Evolutionary conservation across 2,888 invertebrate genomes (phyloP).

Genomic region (Dolichopus griseipennis): DNA sequence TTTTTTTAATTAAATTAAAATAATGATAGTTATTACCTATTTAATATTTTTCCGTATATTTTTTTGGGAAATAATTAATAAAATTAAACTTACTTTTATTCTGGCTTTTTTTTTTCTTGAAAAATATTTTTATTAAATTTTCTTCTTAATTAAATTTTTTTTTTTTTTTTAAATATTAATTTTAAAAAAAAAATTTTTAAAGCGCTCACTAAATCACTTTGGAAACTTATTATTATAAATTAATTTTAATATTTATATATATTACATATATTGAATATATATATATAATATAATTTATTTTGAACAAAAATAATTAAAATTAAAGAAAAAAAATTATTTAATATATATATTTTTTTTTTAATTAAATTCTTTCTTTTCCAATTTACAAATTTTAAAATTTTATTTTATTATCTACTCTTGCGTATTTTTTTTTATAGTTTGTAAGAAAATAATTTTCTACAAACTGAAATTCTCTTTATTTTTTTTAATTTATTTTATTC

Average conservation of each 20-base stretch:
- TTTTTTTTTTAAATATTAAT: background rate
- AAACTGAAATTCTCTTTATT: background rate
- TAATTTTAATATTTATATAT: background rate
- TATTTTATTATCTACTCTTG: background rate
- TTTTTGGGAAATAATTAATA: too few relatives aligned
- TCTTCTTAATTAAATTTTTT: background rate
- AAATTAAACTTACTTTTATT: too few relatives aligned
- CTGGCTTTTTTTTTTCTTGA: too few relatives aligned
- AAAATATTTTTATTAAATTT: too few relatives aligned
- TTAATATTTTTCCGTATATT: too few relatives aligned
- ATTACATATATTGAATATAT: too few relatives aligned
- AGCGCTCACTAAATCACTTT: constrained; percentile 4
- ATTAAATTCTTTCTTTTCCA: background rate
- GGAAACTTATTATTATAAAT: background rate
- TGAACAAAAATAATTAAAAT: background rate
- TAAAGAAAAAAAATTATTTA: background rate
- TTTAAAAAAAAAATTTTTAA: background rate
- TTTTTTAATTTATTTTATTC: background rate
- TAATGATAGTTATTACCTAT: too few relatives aligned
- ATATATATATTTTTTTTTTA: background rate
- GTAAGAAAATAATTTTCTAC: background rate
- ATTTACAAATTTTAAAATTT: too few relatives aligned
- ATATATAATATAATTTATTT: background rate
- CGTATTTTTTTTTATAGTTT: background rate
- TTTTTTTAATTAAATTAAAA: too few relatives aligned